Conservation (phyloP, 2,113 vertebrate genomes). For the Alethe castanea region DNA sequence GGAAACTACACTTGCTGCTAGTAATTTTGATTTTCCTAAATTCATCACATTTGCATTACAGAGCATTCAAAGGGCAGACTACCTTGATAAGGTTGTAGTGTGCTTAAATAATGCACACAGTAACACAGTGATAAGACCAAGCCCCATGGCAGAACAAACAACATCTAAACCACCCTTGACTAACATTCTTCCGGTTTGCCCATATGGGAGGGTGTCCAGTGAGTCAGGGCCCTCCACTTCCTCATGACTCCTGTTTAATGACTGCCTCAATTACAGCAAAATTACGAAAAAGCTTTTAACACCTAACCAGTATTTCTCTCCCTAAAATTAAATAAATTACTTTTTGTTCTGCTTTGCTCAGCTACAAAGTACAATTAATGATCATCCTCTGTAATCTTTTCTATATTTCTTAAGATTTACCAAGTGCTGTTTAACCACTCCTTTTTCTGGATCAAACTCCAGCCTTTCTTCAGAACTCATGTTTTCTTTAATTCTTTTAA, state of each 20-base stretch:
- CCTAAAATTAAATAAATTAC: not conserved
- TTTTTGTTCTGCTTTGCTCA: not conserved
- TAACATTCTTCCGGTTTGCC: not conserved
- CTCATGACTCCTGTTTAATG: not conserved
- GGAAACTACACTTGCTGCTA: not conserved
- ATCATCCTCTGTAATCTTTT: not conserved
- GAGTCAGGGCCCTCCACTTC: not conserved
- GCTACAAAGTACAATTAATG: not conserved
- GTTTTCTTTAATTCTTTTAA: not conserved
- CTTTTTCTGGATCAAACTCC: not conserved
- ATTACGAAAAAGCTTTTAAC: not conserved
- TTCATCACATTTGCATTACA: rapidly evolving
- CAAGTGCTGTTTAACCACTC: not conserved
- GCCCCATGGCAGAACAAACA: not conserved
- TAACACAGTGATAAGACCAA: not conserved
- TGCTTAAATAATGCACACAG: not conserved
- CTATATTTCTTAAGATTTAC: not conserved
- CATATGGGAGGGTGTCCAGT: rapidly evolving
- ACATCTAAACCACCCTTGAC: not conserved
- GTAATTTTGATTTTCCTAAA: not conserved
- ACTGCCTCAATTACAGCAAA: not conserved
- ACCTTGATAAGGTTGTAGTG: not conserved
- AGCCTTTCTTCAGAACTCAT: not conserved
- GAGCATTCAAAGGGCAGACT: not conserved
- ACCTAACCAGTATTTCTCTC: not conserved